These are phyloP conservation scores for Colostygia pectinataria DNA, from an alignment of 2,888 invertebrate genomes.

Conservation along the genomic window DNA sequence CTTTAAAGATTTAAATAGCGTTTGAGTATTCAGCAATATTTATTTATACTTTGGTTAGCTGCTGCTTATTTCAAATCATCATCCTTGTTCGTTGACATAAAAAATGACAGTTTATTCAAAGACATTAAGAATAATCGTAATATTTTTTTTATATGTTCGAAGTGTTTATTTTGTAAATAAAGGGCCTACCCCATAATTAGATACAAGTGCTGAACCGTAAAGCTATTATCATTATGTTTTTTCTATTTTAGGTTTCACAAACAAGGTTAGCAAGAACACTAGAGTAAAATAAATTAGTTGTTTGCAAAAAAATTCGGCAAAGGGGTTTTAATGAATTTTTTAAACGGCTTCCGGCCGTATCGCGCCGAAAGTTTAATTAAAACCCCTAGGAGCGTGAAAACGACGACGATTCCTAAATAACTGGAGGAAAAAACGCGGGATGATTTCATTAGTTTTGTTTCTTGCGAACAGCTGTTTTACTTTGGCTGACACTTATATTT, in stretches of 20 bases:
- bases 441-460: constrained; percentile 52
- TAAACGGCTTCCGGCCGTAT: constrained; percentile 52
- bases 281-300: constrained; percentile 46
- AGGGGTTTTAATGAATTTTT: constrained; percentile 67
- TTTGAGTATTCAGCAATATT: too few species aligned
- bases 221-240: not conserved
- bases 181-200: too few species aligned
- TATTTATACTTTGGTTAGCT: too few species aligned
- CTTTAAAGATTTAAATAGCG: too few species aligned
- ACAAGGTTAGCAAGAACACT: constrained; percentile 22
- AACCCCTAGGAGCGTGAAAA: constrained; percentile 60
- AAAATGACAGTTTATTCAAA: too few species aligned
- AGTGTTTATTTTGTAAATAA: too few species aligned
- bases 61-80: too few species aligned
- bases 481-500: constrained; percentile 28
- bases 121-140: too few species aligned
- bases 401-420: constrained; percentile 61
- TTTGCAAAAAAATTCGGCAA: constrained; percentile 51
- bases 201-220: too few species aligned
- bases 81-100: too few species aligned
- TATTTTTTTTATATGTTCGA: too few species aligned
- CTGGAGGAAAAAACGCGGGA: constrained; percentile 45
- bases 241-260: constrained; percentile 13
- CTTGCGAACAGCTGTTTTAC: constrained; percentile 42
- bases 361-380: constrained; percentile 68